Conservation (phyloP, 2,797 vertebrate genomes). For the Parauchenoglanis ngamensis region DNA sequence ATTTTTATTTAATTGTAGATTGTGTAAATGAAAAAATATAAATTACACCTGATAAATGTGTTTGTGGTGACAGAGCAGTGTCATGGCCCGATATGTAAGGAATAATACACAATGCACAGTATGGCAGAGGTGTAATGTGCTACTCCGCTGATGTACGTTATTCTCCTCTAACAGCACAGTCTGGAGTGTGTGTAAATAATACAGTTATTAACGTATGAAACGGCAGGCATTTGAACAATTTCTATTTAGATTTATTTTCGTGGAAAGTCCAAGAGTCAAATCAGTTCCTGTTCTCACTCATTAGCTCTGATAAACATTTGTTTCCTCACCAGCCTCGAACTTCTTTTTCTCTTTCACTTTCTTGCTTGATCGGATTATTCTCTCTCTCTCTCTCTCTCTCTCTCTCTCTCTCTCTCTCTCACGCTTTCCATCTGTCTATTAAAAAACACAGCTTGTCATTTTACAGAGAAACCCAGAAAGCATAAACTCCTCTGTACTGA, state of each 20-base stretch:
- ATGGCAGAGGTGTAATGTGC: background rate
- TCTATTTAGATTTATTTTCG: background rate
- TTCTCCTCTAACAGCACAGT: background rate
- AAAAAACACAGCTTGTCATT: background rate
- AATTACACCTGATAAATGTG: background rate
- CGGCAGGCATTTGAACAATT: background rate
- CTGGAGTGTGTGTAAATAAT: background rate
- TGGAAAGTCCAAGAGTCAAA: background rate
- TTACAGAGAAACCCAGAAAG: background rate
- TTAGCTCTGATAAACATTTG: background rate
- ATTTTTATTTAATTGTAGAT: background rate
- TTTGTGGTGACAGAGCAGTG: background rate
- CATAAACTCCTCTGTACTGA: background rate
- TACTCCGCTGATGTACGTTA: background rate
- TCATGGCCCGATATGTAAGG: background rate
- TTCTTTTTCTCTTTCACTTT: background rate
- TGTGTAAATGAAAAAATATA: background rate
- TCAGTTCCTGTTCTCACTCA: background rate
- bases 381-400: too few relatives aligned
- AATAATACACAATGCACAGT: background rate
- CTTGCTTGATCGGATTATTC: background rate
- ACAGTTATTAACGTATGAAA: background rate
- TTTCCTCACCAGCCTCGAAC: background rate
- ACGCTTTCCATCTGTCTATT: too few relatives aligned
- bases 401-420: background rate